Base-by-base conservation (phyloP, 2,888 invertebrate genomes). In the Zygothrica quintamaculata region DNA sequence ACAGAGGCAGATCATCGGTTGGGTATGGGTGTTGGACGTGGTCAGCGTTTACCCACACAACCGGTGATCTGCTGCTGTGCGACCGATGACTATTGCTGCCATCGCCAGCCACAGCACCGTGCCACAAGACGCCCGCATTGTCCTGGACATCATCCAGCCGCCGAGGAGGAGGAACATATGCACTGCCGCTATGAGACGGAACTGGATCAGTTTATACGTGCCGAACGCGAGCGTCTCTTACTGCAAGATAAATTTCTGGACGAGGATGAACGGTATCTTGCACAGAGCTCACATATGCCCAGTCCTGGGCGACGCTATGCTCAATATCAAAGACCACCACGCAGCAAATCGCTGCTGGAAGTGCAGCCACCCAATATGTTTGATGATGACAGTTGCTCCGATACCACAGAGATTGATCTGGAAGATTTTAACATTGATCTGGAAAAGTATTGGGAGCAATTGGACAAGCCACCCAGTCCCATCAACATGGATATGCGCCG, bases 381-480 rank as follows among this genome's bases (percentile, higher is more conserved):
- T 36, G 90, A 90, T 40, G 91, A 91, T 37, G 82, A 91, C 69
- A 90, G 89, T 26, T 90, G 90, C 61, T 90, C 91, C 1, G 91
- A 91, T 37, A 90, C 91, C 15, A 91, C 91, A 0, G 90, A 91
- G 74, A 88, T 91, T 65, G 91, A 91, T 43, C 67, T 91, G 36
- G 90, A 91, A 62, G 91, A 91, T 58, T 91, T 91, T 44, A 91
- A 91, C 66, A 90, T 91, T 44, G 91, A 91, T 60, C 79, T 91
- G 65, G 91, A 90, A 51, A 91, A 91, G 70, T 91, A 91, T 69
- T 91, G 91, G 90, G 91, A 90, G 40, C 90, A 91, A 64, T 73
- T 91, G 48, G 91, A 91, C 65, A 91, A 91, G 51, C 90, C 90
- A 4, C 90, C 90, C 5, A 90, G 90, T 53, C 91, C 91, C 60